Percentiles rank a stretch among this genome's conserved stretches.
Conservation (phyloP, 2,888 invertebrate species). For the Lasioglossum pauxillum region DNA sequence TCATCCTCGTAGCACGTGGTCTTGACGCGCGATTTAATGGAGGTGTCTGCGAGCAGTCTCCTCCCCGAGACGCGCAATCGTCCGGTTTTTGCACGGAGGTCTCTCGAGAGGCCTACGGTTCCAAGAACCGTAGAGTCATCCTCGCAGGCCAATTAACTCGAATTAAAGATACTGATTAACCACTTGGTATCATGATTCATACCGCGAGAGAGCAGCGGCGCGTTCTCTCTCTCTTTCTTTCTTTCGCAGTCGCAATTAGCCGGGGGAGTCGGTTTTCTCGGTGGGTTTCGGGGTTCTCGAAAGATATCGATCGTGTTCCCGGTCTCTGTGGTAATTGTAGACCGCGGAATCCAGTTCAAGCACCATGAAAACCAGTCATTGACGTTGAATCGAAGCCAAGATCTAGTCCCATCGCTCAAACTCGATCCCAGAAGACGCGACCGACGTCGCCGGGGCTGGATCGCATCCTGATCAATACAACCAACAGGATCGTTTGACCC, state of each 20-base stretch:
- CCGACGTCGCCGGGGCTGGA: neutral
- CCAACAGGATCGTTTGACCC: constrained; percentile 35
- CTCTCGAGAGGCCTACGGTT: neutral
- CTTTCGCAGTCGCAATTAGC: constrained; percentile 18
- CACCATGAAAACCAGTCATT: constrained; percentile 73
- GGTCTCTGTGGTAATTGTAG: constrained; percentile 1
- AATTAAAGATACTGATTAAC: constrained; percentile 49
- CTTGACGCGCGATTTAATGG: neutral
- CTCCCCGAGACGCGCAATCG: neutral
- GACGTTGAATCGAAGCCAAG: constrained; percentile 72
- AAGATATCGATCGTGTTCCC: constrained; percentile 15
- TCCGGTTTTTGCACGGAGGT: neutral
- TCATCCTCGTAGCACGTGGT: neutral
- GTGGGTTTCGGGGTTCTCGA: neutral
- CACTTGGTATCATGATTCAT: constrained; percentile 39
- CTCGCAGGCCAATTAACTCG: constrained; percentile 40
- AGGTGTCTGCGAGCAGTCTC: constrained; percentile 6
- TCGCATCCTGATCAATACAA: constrained; percentile 4
- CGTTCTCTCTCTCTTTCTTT: too few species aligned
- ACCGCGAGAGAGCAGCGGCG: neutral
- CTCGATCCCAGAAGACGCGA: constrained; percentile 57
- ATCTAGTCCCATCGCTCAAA: constrained; percentile 73
- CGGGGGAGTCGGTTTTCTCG: constrained; percentile 28
- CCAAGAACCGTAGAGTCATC: neutral
- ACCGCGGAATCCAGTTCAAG: constrained; percentile 70